Evolutionary conservation across 2,797 vertebrate genomes (phyloP), one percentile per base, ranked within the genome.

Genomic region (Alca torda): DNA sequence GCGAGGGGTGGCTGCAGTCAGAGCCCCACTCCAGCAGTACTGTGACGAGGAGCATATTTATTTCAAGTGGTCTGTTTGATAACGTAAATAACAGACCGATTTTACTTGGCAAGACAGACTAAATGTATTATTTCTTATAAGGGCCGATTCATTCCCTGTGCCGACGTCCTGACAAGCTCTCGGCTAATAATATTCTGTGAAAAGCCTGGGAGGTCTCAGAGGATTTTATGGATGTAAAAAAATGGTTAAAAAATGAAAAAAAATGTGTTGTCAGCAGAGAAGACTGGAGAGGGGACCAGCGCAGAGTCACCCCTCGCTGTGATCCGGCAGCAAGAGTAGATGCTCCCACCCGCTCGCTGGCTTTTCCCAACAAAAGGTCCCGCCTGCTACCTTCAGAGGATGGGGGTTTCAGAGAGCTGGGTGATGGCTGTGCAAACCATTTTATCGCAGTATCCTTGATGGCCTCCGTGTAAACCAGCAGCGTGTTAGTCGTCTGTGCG

Each of bases 401-500:
- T 1, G 16, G 59, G 15, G 30, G 10, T 46, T 54, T 61, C 54
- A 16, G 39, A 33, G 57, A 57, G 25, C 46, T 54, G 68, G n/a
- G 30, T 20, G 41, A 9, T 33, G 46, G 30, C 54, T 45, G 11
- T 26, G 17, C 26, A 9, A 25, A 31, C 2, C 3, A 0, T 75
- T 67, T 81, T 13, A 5, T 61, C 20, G 2, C 75, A 56, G 59
- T 4, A 2, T 54, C 50, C 63, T 33, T 31, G 28, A 11, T 14
- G 33, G 21, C 35, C 50, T 60, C 33, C 50, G 2, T 5, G 12
- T 3, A 14, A 83, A n/a, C 18, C 84, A 53, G 24, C 45, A 46
- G 30, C 1, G 3, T 16, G 17, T 54, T 26, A 41, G 63, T 37
- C 11, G 0, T 6, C 39, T n/a, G 28, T 11, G 20, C 51, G 1